Evolutionary conservation across 2,113 vertebrate genomes (phyloP).

Genomic region (Crotalus horridus): DNA sequence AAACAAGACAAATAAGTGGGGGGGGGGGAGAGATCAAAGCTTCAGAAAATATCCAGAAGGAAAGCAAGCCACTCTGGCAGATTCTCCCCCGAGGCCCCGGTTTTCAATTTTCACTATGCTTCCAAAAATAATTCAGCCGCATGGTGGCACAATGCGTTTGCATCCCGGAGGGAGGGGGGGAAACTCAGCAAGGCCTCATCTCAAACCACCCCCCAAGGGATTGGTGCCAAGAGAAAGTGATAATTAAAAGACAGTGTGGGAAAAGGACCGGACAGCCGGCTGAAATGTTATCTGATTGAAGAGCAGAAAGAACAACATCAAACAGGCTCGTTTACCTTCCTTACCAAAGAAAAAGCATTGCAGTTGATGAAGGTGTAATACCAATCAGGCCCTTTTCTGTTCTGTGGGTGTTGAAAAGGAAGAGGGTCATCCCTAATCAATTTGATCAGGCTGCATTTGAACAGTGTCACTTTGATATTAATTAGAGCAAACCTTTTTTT

Average conservation of each 20-base stretch:
- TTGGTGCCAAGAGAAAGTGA: slow-evolving; percentile 40
- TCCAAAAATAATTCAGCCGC: slow-evolving; percentile 38
- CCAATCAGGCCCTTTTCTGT: not conserved
- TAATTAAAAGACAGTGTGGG: slow-evolving; percentile 55
- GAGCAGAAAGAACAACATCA: not conserved
- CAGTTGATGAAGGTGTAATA: not conserved
- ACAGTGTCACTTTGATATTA: slow-evolving; percentile 23
- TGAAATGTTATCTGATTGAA: slow-evolving; percentile 23
- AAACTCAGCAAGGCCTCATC: not conserved
- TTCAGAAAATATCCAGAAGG: not conserved
- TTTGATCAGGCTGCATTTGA: slow-evolving; percentile 30
- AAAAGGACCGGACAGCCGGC: slow-evolving; percentile 18
- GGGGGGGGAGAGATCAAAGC: not conserved
- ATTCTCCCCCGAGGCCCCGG: slow-evolving; percentile 16
- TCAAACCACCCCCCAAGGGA: not conserved
- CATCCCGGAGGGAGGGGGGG: slow-evolving; percentile 7
- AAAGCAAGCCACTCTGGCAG: not conserved
- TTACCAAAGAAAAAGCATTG: too few species aligned
- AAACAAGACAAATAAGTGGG: not conserved
- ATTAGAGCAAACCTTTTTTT: slow-evolving; percentile 25
- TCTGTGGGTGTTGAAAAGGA: slow-evolving; percentile 16
- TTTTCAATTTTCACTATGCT: slow-evolving; percentile 54
- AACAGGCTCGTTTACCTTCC: not conserved
- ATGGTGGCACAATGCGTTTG: slow-evolving; percentile 30
- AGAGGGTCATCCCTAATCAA: slow-evolving; percentile 28